Percentiles rank a stretch among this genome's conserved stretches.
phyloP scores from a whole-genome alignment of 2,888 invertebrate species.

The Euplagia quadripunctaria region DNA sequence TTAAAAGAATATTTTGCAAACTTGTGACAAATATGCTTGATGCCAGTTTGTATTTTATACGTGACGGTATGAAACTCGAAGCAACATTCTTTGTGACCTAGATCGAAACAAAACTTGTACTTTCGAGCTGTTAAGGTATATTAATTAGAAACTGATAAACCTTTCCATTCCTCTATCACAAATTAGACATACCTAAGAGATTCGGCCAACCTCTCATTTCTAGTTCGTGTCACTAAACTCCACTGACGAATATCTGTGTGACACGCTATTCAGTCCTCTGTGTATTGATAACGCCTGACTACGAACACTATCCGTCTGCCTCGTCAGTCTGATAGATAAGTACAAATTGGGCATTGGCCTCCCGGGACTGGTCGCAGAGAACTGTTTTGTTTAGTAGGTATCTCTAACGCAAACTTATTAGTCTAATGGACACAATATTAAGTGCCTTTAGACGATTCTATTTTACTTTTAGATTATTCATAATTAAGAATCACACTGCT shows the following conservation, averaged over 20 bases:
- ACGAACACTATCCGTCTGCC: conserved; percentile 9
- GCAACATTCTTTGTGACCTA: too few species aligned
- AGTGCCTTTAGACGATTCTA: background rate
- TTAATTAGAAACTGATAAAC: too few species aligned
- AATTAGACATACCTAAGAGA: background rate
- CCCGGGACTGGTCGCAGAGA: background rate
- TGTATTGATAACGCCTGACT: conserved; percentile 18
- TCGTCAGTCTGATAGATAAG: conserved; percentile 10
- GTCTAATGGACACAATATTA: background rate
- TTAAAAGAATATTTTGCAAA: too few species aligned
- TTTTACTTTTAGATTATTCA: background rate
- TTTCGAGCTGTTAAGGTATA: too few species aligned
- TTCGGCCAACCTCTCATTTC: conserved; percentile 1
- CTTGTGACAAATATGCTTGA: too few species aligned
- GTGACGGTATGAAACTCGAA: too few species aligned
- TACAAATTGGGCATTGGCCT: conserved; percentile 15
- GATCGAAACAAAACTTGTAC: too few species aligned
- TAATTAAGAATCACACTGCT: background rate
- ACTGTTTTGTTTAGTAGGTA: background rate
- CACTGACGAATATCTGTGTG: conserved; percentile 5
- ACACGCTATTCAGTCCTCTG: conserved; percentile 12
- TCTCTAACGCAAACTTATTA: background rate
- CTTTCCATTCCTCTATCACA: too few species aligned
- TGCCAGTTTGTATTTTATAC: too few species aligned
- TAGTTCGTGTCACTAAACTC: conserved; percentile 12